Evolutionary conservation across 2,797 vertebrate species (phyloP).

Genomic region (Threskiornis aethiopicus): DNA sequence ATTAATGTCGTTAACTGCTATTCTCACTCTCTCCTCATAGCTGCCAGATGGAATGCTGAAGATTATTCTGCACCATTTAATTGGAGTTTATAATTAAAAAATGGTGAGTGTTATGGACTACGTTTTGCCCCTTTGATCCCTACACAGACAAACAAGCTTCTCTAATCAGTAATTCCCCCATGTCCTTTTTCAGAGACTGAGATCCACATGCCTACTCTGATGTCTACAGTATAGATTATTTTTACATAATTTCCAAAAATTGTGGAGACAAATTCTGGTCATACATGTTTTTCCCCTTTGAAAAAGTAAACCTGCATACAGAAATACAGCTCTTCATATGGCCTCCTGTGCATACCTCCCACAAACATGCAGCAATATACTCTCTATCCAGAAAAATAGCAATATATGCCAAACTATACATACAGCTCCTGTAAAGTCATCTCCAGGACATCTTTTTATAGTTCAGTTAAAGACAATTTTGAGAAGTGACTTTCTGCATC

Average conservation of each 20-base stretch:
- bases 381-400: neutral
- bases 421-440: neutral
- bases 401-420: neutral
- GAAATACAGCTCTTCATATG: neutral
- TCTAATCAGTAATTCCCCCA: conserved; percentile 5
- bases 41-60: conserved; percentile 55
- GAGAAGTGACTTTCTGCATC: neutral
- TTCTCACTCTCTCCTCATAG: conserved; percentile 7
- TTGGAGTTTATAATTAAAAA: conserved; percentile 65
- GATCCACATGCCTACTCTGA: neutral
- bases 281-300: neutral
- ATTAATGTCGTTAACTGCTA: conserved; percentile 44
- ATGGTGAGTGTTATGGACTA: neutral
- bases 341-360: neutral
- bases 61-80: conserved; percentile 57
- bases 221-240: neutral
- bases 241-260: neutral
- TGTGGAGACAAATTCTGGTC: neutral
- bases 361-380: neutral
- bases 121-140: conserved; percentile 8
- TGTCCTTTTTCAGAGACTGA: neutral
- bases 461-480: conserved; percentile 11
- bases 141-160: conserved; percentile 30
- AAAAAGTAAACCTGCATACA: neutral
- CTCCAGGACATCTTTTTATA: neutral